These are phyloP conservation scores for Tridacna crocea DNA, from an alignment of 2,888 invertebrate genomes.

Conservation along the genomic window DNA sequence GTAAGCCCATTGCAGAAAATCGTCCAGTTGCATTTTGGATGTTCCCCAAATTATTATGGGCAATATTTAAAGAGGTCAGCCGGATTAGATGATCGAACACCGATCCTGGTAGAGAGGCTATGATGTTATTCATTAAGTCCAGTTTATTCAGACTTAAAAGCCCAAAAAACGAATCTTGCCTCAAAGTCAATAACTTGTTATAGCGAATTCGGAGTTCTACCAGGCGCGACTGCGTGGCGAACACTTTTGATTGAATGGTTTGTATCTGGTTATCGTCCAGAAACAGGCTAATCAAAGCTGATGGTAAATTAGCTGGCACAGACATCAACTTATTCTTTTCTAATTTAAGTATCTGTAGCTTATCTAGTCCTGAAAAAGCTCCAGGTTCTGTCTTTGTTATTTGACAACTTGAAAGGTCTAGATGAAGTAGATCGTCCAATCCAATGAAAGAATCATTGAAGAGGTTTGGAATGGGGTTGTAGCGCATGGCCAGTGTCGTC, in stretches of 20 bases:
- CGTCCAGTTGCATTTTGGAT: conserved; percentile 60
- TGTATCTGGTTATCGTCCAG: conserved; percentile 88
- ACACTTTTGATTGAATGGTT: conserved; percentile 90
- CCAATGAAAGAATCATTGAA: conserved; percentile 63
- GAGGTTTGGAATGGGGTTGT: conserved; percentile 64
- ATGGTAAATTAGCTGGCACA: conserved; percentile 69
- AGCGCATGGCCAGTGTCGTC: conserved; percentile 65
- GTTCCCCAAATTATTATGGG: conserved; percentile 76
- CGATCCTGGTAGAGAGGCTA: conserved; percentile 83
- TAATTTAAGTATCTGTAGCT: conserved; percentile 64
- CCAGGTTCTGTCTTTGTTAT: conserved; percentile 54
- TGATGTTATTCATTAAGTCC: conserved; percentile 87
- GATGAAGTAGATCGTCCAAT: conserved; percentile 61
- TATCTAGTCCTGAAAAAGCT: conserved; percentile 68
- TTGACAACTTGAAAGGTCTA: conserved; percentile 68
- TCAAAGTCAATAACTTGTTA: conserved; percentile 92
- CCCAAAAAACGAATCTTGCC: conserved; percentile 85
- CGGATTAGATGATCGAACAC: conserved; percentile 78
- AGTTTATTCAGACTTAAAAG: conserved; percentile 89
- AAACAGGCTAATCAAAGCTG: conserved; percentile 61
- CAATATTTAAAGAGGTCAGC: conserved; percentile 93
- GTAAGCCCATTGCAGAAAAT: conserved; percentile 58
- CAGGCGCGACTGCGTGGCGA: conserved; percentile 89
- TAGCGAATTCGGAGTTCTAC: conserved; percentile 94
- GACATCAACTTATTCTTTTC: conserved; percentile 64